Conservation (phyloP, 1,140 invertebrate species). For the Drosophila oshimai region DNA sequence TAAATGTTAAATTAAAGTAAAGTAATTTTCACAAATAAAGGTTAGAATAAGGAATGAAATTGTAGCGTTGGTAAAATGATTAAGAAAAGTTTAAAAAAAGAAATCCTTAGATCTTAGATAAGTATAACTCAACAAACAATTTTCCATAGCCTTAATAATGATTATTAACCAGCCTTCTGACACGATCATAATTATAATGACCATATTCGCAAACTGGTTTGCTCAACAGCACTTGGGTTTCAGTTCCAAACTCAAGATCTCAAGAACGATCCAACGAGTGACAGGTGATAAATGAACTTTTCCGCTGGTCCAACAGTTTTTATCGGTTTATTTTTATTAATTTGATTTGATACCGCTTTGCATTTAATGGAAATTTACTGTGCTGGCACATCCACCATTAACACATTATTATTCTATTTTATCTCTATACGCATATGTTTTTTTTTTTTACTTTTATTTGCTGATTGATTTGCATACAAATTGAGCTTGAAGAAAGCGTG, state of each 20-base stretch:
- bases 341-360: background rate
- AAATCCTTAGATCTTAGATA: too few species aligned
- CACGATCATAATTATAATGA: background rate
- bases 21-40: too few species aligned
- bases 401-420: constrained; percentile 26
- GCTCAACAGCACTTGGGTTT: background rate
- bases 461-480: constrained; percentile 52
- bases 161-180: background rate
- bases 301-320: background rate
- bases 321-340: background rate
- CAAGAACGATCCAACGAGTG: background rate
- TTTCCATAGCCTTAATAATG: background rate
- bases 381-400: constrained; percentile 28
- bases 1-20: too few species aligned
- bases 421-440: background rate
- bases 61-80: too few species aligned
- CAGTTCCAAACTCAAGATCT: background rate
- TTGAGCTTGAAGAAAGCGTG: constrained; percentile 44
- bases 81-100: too few species aligned
- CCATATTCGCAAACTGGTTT: background rate
- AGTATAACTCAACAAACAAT: too few species aligned
- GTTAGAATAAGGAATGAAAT: too few species aligned
- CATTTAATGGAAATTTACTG: constrained; percentile 7
- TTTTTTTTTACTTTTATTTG: constrained; percentile 9
- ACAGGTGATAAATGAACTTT: background rate